Percentiles rank a stretch among this genome's conserved stretches.
Conservation (phyloP, 2,113 vertebrate genomes). For the Ascaphus truei region DNA sequence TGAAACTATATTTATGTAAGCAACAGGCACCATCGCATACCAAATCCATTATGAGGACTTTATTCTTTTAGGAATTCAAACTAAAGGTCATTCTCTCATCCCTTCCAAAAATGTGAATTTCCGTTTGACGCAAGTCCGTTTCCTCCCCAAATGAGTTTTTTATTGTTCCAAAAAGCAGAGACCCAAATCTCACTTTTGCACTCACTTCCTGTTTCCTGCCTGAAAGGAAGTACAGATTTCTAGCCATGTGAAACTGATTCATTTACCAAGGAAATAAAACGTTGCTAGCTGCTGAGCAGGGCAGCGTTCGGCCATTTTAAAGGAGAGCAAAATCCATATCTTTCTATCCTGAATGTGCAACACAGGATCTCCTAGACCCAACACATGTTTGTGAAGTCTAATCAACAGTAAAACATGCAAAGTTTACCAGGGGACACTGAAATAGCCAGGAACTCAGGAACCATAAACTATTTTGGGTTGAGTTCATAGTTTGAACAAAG, state of each 20-base stretch:
- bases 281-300: conserved; percentile 41
- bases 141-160: conserved; percentile 73
- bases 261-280: conserved; percentile 45
- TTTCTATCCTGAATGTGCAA: conserved; percentile 35
- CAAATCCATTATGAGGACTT: conserved; percentile 9
- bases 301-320: conserved; percentile 37
- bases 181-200: conserved; percentile 73
- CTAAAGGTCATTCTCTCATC: conserved; percentile 70
- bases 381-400: neutral
- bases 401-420: neutral
- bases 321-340: conserved; percentile 45
- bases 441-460: neutral
- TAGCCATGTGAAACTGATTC: conserved; percentile 46
- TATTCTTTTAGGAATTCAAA: conserved; percentile 55
- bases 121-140: conserved; percentile 87
- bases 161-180: conserved; percentile 81
- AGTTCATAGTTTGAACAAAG: neutral
- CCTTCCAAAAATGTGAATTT: conserved; percentile 55
- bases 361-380: neutral
- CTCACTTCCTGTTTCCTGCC: conserved; percentile 90
- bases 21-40: neutral
- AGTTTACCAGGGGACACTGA: conserved; percentile 16
- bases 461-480: conserved; percentile 14
- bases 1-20: no score
- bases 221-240: conserved; percentile 78